Percentiles rank a stretch among this genome's conserved stretches.
phyloP scores from a whole-genome alignment of 2,797 vertebrate genomes.

The Aeoliscus strigatus region DNA sequence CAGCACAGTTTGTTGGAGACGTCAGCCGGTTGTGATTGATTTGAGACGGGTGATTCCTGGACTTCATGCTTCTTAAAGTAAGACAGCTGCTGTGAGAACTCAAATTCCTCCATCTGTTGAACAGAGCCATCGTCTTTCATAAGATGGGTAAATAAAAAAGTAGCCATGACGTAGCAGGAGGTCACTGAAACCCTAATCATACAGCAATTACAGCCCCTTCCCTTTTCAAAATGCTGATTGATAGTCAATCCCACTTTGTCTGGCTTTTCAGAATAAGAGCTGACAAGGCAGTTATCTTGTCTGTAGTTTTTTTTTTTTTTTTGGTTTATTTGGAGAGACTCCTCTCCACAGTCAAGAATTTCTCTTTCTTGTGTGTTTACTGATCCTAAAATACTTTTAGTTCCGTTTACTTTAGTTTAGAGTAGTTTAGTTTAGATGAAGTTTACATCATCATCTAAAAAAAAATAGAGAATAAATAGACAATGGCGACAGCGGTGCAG shows the following conservation, averaged over 20 bases:
- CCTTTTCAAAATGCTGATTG: constrained; percentile 67
- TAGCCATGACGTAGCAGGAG: constrained; percentile 76
- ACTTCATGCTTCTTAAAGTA: constrained; percentile 87
- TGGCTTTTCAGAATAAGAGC: constrained; percentile 62
- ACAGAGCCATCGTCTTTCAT: constrained; percentile 77
- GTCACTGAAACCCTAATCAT: constrained; percentile 82
- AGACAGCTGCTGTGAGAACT: constrained; percentile 89
- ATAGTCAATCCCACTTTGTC: constrained; percentile 69
- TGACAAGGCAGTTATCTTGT: constrained; percentile 57
- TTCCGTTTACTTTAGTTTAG: no score
- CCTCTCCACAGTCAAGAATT: no score
- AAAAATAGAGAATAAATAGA: no score
- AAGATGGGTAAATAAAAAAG: constrained; percentile 83
- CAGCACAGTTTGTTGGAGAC: constrained; percentile 85
- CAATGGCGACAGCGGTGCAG: no score
- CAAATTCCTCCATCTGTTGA: constrained; percentile 86
- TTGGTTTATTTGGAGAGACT: constrained; percentile 25
- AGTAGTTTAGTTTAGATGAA: no score
- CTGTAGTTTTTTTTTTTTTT: no score
- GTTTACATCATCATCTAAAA: no score
- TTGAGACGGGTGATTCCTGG: constrained; percentile 79
- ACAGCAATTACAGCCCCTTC: constrained; percentile 79
- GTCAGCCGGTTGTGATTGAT: constrained; percentile 83
- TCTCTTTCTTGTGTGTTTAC: no score
- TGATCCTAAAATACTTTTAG: no score